Evolutionary conservation across 2,888 invertebrate genomes (phyloP), one percentile per base, ranked within the genome.

Genomic region (Melikaiella ostensackeni): DNA sequence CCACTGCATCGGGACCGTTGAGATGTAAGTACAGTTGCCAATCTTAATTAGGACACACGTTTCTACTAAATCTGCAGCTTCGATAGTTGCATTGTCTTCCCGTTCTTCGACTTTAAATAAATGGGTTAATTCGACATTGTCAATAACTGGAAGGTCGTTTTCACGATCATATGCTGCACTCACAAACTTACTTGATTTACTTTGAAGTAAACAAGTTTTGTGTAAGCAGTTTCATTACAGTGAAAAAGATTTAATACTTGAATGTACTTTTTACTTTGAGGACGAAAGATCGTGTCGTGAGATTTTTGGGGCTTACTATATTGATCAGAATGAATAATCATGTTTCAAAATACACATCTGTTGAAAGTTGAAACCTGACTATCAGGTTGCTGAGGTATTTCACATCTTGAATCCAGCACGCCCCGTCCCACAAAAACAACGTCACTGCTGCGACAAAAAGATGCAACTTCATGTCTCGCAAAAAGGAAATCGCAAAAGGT

Each of bases 1-100:
- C 75, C 1, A 62, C 24, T 24, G 75, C 62, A 19, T 75, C 62
- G 75, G 62, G 16, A 75, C 16, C 27, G n/a, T 38, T 61, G 75
- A 62, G 2, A 75, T 61, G n/a, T 61, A 62, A 11, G 42, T 75
- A 33, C 57, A 16, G 19, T 62, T 30, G 8, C 27, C 38, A 27
- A 75, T 61, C 21, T 57, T 61, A 19, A 75, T 61, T 1, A 63
- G 19, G 16, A 62, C n/a, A 33, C 62, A 62, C 11, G 27, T 62
- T 62, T 62, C 30, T n/a, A 21, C 8, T 27, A 62, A 21, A 19
- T 8, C 27, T 62, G n/a, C 19, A 30, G 27, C 24, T 19, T 27
- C 8, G 2, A 62, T n/a, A 62, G 11, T 21, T 62, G 2, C 2
- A 19, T 8, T 62, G 4, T 30, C 8, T 62, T n/a, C 27, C 7